phyloP scores from a whole-genome alignment of 2,797 vertebrate species.

The Stomatorhinus walkeri region DNA sequence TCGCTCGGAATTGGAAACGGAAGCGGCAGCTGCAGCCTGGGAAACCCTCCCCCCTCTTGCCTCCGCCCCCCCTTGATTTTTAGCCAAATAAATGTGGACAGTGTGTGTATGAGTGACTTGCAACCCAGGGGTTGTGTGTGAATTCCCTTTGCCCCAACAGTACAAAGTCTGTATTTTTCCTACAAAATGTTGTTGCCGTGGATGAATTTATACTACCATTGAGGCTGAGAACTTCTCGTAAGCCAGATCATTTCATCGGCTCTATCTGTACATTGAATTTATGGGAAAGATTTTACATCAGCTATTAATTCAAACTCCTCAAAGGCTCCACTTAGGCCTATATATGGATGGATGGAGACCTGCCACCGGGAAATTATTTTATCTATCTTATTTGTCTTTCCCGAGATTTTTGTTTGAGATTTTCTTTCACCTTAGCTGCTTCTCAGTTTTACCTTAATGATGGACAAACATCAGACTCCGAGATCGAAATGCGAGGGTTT shows the following conservation, averaged over 20 bases:
- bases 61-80: neutral
- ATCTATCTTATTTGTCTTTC: neutral
- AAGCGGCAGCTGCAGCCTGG: neutral
- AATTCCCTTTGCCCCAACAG: neutral
- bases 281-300: neutral
- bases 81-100: neutral
- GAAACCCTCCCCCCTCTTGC: neutral
- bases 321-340: neutral
- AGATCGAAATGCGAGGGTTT: neutral
- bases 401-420: neutral
- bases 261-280: neutral
- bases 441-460: neutral
- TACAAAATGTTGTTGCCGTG: neutral
- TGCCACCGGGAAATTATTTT: neutral
- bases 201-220: neutral
- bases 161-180: neutral
- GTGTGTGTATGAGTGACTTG: neutral
- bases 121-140: neutral
- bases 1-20: slow-evolving; percentile 16
- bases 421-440: neutral
- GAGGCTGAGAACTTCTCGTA: neutral
- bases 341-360: neutral
- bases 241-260: neutral
- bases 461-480: neutral
- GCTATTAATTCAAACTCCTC: neutral